Evolutionary conservation across 2,888 invertebrate species (phyloP), one percentile per base, ranked within the genome.

Genomic region (Andrena haemorrhoa): DNA sequence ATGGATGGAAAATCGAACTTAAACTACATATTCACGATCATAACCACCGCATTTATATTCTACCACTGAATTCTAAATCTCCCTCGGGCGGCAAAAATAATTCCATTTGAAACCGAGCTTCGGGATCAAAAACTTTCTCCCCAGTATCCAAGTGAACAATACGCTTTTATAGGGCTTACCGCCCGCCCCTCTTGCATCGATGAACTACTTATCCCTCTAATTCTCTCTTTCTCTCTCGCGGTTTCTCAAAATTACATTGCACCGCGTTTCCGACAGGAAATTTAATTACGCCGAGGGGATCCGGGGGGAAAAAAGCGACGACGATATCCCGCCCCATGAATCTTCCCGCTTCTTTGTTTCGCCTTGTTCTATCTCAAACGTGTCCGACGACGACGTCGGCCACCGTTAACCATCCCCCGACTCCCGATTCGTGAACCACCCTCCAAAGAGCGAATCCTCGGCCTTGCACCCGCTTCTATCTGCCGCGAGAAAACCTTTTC

Each of bases 401-500:
- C 16, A 41, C 41, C 41, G 75, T 61, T 70, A 70, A 56, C 26
- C 71, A 66, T 72, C 71, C 51, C 64, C n/a, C 33, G 61, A 53
- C 53, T 51, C 41, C 16, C 26, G 71, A 76, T 74, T 72, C 31
- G 65, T 75, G 56, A 73, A 47, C 29, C 63, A 16, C 47, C 53
- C 26, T 23, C 61, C 2, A 31, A 74, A 29, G 53, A 47, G 8
- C n/a, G 60, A 79, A 66, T 58, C 26, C 53, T 23, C 29, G 2
- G 33, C 60, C 20, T 70, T 51, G 4, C 29, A 26, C 41, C 65
- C 51, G 29, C 72, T 51, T 68, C 66, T 64, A 53, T 77, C 35
- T 53, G 23, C 73, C 53, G 41, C 29, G 70, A 66, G 64, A 29
- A 16, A 51, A 71, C 26, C 74, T 79, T 87, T 87, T 66, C 68